Evolutionary conservation across 2,113 vertebrate species (phyloP), one percentile per base, ranked within the genome.

Genomic region (Rallus limicola): DNA sequence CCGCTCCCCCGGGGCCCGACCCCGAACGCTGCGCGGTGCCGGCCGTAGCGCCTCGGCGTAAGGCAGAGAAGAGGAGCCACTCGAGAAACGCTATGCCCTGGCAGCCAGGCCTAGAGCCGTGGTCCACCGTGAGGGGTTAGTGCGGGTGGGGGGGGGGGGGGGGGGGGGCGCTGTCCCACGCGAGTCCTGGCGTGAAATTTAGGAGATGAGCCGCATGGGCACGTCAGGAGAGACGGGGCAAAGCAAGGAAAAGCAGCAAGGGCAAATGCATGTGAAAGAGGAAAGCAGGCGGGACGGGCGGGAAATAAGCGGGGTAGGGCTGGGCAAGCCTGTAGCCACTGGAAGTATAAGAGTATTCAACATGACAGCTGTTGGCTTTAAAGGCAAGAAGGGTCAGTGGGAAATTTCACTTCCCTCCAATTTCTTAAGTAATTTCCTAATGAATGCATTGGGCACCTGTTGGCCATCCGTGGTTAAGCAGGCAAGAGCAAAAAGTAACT

Each of bases 61-160:
- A 7, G 25, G 71, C 13, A 17, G 18, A 34, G 13, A 9, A 7
- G 9, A 6, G 88, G 21, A 20, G 31, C 10, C 2, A 1, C 7
- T 6, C 29, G 11, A 53, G 25, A 3, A 7, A 7, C 33, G 55
- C 0, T n/a, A 2, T 38, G 4, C 7, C 19, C 40, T 1, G 17
- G 31, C 29, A 76, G 83, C 31, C 55, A 6, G 26, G 70, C 31
- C 25, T 3, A 8, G 36, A 25, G 64, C 55, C 16, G 4, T 0
- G 19, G 6, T 3, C 74, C 5, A 55, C 48, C 13, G 1, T 4
- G 28, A 1, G 17, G 40, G 4, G 86, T 5, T 33, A 16, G 25
- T 12, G 75, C 50, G 5, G 40, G 50, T 18, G 13, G 2, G 18
- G 2, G 5, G 75, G 2, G 21, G 2, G 40, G 50, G 21, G 13